Evolutionary conservation across 1,140 invertebrate genomes (phyloP), one percentile per base, ranked within the genome.

Genomic region (Pseudomyrmex flavicornis): DNA sequence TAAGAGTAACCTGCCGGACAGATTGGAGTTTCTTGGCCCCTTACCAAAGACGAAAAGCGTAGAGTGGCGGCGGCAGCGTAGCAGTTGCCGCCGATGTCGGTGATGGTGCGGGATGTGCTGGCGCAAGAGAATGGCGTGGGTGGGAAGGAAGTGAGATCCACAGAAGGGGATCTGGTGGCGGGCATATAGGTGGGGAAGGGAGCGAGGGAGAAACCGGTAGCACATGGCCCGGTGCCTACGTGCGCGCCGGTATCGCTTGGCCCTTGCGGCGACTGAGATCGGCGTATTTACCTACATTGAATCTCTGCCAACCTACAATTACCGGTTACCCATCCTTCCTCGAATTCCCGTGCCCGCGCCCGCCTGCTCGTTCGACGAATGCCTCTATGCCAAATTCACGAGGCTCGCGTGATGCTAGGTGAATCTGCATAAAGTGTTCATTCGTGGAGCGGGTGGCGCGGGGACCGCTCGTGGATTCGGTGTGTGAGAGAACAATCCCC

Each of bases 251-350:
- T 91, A 89, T 91, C 90, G 90, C 65, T 80, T 72, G 62, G 84
- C 83, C 84, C 89, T 88, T 91, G 88, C 82, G 90, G 90, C 82
- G 82, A 85, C 86, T 69, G 90, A 48, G 86, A 91, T 91, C 90
- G 84, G 87, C 90, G 91, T 94, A 93, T 94, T 94, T 94, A 93
- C 93, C 91, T 93, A 94, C 93, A 94, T 94, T 94, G 93, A 94
- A 94, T 94, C 93, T 89, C 92, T 94, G 93, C 93, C 93, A 94
- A 94, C 92, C 91, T 92, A 94, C 93, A 94, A 94, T 94, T 94
- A 94, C 93, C 92, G 92, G 92, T 93, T 94, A 92, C 92, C 92
- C 92, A 91, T 93, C 93, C 93, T 93, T 92, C 90, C 89, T 88
- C 90, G 88, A 84, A 54, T 35, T 35, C 52, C 46, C 62, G 62